Evolutionary conservation across 2,113 vertebrate species (phyloP), one percentile per base, ranked within the genome.

Genomic region (Neotoma lepida): DNA sequence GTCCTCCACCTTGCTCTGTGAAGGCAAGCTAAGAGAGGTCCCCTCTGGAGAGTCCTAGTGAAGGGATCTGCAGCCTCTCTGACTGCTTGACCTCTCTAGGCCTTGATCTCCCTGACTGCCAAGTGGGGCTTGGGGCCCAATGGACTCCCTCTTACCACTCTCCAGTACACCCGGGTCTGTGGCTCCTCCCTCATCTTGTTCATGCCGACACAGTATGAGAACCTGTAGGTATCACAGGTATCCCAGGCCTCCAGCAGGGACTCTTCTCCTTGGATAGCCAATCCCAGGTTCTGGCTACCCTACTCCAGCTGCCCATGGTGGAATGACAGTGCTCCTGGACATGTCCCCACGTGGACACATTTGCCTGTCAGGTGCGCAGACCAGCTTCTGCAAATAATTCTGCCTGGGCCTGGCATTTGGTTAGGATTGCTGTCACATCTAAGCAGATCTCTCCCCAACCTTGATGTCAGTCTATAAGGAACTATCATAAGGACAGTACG

Each of bases 31-130:
- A 39, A 20, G 26, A 18, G 7, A 18, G 39, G 2, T 5, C 4
- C 20, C 78, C 73, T 2, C 1, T 17, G 0, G 51, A n/a, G 77
- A 76, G 9, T 51, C 46, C 15, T 0, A 28, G 22, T 74, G 9
- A 17, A 41, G 44, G 58, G 63, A 66, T 41, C 44, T 33, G 1
- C 46, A 64, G 9, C 22, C 30, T 51, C 14, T 20, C 14, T 66
- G 28, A 17, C 13, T 56, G 33, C 8, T 20, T 24, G 46, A 28
- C 13, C 13, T 44, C 84, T 28, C 66, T n/a, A 81, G 20, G 44
- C 76, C 81, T 92, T 15, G 0, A 41, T 61, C 76, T 92, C 33
- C 30, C 80, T 73, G 35, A 46, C 76, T 86, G 0, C 68, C 14
- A 71, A 46, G 58, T 78, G 35, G 9, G 4, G 3, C 17, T 3